Evolutionary conservation across 2,113 vertebrate genomes (phyloP).

Genomic region (Myocastor coypus): DNA sequence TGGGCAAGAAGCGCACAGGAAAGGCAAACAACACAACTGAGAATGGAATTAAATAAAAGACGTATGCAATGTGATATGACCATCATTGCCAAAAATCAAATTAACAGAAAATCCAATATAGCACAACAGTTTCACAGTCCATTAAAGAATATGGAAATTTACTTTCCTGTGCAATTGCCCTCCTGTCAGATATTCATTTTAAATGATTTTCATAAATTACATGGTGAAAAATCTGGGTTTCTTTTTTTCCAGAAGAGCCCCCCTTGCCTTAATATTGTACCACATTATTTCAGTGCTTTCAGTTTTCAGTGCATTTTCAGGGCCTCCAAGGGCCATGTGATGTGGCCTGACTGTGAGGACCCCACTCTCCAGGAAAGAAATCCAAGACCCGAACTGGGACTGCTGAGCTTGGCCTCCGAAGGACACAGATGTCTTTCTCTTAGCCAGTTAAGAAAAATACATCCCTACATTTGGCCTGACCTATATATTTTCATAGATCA

Average conservation of each 20-base stretch:
- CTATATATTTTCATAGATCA: neutral
- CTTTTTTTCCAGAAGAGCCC: neutral
- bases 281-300: accelerated
- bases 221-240: neutral
- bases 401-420: no score
- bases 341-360: accelerated
- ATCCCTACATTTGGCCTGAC: neutral
- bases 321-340: accelerated
- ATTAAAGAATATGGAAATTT: neutral
- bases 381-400: accelerated
- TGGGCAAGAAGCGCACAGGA: neutral
- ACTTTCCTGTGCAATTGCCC: neutral
- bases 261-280: accelerated
- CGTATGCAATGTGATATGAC: neutral
- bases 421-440: neutral
- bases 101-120: neutral
- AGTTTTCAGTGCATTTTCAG: neutral
- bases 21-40: neutral
- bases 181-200: neutral
- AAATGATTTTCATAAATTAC: neutral
- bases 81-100: neutral
- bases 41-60: constrained; percentile 8
- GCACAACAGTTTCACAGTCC: neutral
- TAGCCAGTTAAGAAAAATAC: neutral
- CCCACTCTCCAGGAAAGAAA: neutral